These are phyloP conservation scores for Xiphophorus maculatus DNA, from an alignment of 2,113 vertebrate genomes.

Conservation along the genomic window DNA sequence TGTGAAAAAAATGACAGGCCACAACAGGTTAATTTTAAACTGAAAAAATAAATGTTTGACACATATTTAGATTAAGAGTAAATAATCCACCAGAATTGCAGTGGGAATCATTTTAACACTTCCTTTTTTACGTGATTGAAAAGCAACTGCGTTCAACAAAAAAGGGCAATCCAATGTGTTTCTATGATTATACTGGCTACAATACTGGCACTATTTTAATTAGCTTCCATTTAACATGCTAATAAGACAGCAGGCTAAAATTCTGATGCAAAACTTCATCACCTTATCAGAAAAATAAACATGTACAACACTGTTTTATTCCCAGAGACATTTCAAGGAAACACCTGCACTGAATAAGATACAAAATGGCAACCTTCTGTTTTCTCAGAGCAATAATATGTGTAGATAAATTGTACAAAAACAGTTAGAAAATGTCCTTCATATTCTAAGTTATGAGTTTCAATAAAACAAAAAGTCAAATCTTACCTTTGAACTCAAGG, in stretches of 20 bases:
- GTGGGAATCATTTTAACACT: conserved; percentile 4
- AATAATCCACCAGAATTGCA: not conserved
- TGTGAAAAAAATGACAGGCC: not conserved
- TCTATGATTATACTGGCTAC: not conserved
- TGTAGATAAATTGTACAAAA: not conserved
- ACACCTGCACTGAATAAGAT: not conserved
- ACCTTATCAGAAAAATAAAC: not conserved
- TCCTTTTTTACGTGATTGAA: not conserved
- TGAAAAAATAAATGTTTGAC: not conserved
- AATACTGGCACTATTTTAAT: not conserved
- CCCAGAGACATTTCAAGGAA: not conserved
- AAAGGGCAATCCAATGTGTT: not conserved
- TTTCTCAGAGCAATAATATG: not conserved
- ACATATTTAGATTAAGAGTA: not conserved
- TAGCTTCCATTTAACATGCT: not conserved
- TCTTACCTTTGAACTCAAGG: conserved; percentile 84
- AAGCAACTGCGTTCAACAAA: not conserved
- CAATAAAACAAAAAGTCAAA: not conserved
- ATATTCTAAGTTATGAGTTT: not conserved
- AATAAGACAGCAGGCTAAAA: not conserved
- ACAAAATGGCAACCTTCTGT: not conserved
- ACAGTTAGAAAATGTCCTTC: not conserved
- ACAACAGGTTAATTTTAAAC: too few species aligned
- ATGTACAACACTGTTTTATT: not conserved
- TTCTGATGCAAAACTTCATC: not conserved